These are phyloP conservation scores for Cyrtorhinus lividipennis DNA, from an alignment of 1,140 invertebrate genomes.

Conservation along the genomic window DNA sequence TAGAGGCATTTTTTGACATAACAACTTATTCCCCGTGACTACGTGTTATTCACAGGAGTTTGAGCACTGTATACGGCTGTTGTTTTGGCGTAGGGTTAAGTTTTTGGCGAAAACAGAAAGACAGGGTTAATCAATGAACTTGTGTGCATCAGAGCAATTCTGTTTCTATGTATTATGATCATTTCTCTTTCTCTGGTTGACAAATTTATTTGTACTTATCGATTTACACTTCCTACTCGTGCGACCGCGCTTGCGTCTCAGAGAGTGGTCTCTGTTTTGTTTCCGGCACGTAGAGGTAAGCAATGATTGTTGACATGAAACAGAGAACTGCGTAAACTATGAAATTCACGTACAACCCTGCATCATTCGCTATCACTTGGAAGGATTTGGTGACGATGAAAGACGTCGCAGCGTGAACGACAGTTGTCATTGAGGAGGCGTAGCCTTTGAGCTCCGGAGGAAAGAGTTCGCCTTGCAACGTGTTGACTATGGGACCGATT, in stretches of 20 bases:
- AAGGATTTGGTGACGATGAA: slow-evolving; percentile 67
- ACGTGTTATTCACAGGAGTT: too few relatives aligned
- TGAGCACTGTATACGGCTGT: too few relatives aligned
- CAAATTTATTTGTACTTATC: too few relatives aligned
- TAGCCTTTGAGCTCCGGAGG: slow-evolving; percentile 43
- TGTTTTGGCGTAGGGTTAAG: too few relatives aligned
- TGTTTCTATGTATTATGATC: too few relatives aligned
- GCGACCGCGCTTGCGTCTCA: slow-evolving; percentile 55
- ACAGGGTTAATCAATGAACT: too few relatives aligned
- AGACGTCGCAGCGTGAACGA: slow-evolving; percentile 32
- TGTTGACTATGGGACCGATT: slow-evolving; percentile 41
- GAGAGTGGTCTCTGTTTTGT: slow-evolving; percentile 63
- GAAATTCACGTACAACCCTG: slow-evolving; percentile 57
- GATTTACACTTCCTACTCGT: too few relatives aligned
- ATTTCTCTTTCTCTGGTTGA: too few relatives aligned
- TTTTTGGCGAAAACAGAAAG: too few relatives aligned
- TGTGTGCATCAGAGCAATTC: too few relatives aligned
- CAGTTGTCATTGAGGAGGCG: slow-evolving; percentile 34
- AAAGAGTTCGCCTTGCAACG: slow-evolving; percentile 45
- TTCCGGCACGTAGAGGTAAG: slow-evolving; percentile 53
- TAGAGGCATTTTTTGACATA: too few relatives aligned
- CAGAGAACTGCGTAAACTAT: slow-evolving; percentile 63
- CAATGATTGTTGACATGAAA: slow-evolving; percentile 39
- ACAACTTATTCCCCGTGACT: too few relatives aligned
- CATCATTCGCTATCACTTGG: slow-evolving; percentile 35